Evolutionary conservation across 2,888 invertebrate species (phyloP).

Genomic region (Atethmia centrago): DNA sequence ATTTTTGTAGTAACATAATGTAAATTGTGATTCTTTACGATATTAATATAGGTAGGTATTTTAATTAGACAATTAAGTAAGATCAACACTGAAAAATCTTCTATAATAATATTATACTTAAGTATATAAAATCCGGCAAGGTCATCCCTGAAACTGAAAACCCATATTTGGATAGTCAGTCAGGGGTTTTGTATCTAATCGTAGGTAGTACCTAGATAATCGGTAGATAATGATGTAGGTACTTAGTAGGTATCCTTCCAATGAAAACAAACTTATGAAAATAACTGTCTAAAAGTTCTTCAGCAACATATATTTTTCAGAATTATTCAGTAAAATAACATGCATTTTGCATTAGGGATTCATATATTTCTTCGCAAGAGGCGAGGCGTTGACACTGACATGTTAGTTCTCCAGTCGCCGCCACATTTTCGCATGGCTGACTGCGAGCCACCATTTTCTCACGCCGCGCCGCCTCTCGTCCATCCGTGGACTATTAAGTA

Average conservation of each 20-base stretch:
- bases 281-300: constrained; percentile 10
- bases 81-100: background rate
- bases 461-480: constrained; percentile 78
- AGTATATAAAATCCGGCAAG: background rate
- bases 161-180: too few relatives aligned
- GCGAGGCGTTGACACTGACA: constrained; percentile 54
- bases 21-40: constrained; percentile 16
- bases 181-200: background rate
- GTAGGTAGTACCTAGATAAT: background rate
- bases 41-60: background rate
- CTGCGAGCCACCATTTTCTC: constrained; percentile 79
- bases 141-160: background rate
- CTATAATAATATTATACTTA: background rate
- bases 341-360: constrained; percentile 60
- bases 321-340: constrained; percentile 54
- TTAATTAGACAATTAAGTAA: background rate
- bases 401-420: constrained; percentile 45
- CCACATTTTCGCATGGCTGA: constrained; percentile 69
- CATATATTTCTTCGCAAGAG: constrained; percentile 47
- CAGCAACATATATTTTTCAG: constrained; percentile 37
- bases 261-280: constrained; percentile 33
- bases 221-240: background rate
- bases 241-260: background rate
- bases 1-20: constrained; percentile 20
- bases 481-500: constrained; percentile 81